Conservation (phyloP, 37 sponge, comb jelly and placozoan species). For the Tethya wilhelma region DNA sequence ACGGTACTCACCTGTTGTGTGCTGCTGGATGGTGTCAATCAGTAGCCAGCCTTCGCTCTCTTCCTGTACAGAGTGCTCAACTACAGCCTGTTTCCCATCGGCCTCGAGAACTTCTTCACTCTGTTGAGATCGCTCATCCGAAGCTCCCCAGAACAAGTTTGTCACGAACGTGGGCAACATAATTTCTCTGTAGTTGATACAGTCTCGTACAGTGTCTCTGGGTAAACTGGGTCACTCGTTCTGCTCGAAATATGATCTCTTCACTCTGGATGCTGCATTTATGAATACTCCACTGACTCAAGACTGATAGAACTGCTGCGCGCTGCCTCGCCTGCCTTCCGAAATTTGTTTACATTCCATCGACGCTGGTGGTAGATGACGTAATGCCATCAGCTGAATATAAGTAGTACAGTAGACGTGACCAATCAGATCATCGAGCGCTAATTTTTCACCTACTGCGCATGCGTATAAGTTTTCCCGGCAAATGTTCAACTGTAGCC, state of each 20-base stretch:
- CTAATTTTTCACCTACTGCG: neutral
- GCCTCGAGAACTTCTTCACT: constrained; percentile 7
- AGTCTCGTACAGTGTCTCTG: too few relatives aligned
- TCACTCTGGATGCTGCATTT: too few relatives aligned
- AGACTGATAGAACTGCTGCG: too few relatives aligned
- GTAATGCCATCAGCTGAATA: neutral
- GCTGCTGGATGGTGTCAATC: neutral
- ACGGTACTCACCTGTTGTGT: neutral
- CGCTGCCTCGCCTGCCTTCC: neutral
- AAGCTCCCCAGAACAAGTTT: constrained; percentile 46
- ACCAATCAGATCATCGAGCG: constrained; percentile 9
- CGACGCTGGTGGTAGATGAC: neutral
- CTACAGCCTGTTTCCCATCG: neutral
- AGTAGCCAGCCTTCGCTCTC: constrained; percentile 61
- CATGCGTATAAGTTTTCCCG: constrained; percentile 3
- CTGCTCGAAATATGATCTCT: too few relatives aligned
- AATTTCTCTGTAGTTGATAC: neutral
- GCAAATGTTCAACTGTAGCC: constrained; percentile 4
- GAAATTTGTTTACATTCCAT: constrained; percentile 47
- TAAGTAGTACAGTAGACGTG: neutral
- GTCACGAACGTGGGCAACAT: constrained; percentile 51
- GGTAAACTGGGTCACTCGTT: too few relatives aligned
- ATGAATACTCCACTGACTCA: too few relatives aligned
- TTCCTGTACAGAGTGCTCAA: constrained; percentile 15
- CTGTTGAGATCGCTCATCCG: constrained; percentile 20